phyloP scores from a whole-genome alignment of 1,140 invertebrate genomes.

The Capitella teleta region DNA sequence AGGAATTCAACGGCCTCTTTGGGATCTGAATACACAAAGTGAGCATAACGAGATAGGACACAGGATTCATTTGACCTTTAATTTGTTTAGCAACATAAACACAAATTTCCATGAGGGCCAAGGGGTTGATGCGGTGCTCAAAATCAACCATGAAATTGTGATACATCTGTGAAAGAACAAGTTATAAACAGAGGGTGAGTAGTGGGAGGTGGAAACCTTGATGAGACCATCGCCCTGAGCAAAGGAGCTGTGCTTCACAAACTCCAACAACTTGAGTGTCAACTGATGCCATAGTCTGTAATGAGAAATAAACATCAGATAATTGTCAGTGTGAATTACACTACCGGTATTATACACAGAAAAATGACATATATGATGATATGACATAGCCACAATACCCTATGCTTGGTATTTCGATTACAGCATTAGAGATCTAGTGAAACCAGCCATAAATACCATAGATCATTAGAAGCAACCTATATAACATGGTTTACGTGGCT shows the following conservation, averaged over 20 bases:
- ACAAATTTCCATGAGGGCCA: constrained; percentile 80
- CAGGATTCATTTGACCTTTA: constrained; percentile 24
- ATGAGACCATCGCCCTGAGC: constrained; percentile 65
- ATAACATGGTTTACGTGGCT: too few species aligned
- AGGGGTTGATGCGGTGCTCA: constrained; percentile 89
- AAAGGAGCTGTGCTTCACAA: constrained; percentile 69
- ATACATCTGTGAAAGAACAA: constrained; percentile 61
- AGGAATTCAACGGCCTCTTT: constrained; percentile 73
- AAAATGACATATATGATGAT: neutral
- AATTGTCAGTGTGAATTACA: neutral
- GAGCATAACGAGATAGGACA: neutral
- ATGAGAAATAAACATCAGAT: constrained; percentile 18
- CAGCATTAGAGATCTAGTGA: too few species aligned
- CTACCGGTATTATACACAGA: neutral
- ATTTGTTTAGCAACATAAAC: constrained; percentile 69
- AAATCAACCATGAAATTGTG: constrained; percentile 83
- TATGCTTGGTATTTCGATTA: too few species aligned
- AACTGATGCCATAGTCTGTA: constrained; percentile 91
- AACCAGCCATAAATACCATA: too few species aligned
- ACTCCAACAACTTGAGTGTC: constrained; percentile 69
- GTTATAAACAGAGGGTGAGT: neutral
- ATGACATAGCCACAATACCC: neutral
- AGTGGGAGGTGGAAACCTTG: constrained; percentile 21
- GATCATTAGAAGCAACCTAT: too few species aligned
- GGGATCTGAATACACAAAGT: constrained; percentile 48